Evolutionary conservation across 1,140 invertebrate genomes (phyloP), one percentile per base, ranked within the genome.

Genomic region (Brachionus paranguensis): DNA sequence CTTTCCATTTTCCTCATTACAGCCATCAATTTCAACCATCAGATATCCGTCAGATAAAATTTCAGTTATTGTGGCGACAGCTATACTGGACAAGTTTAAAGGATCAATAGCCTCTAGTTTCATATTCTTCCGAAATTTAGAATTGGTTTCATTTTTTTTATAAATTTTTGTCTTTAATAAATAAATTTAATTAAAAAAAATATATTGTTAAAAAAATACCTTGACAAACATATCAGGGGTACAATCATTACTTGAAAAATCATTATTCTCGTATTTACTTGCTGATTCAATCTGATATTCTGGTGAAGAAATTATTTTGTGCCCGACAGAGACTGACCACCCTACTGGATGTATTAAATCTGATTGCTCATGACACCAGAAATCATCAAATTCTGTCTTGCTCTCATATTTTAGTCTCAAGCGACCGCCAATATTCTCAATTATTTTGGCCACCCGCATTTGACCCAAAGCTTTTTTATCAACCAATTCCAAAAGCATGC

Each of bases 31-130:
- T 78, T 94, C 92, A 85, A 98, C 95, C 96, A 99, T 97, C 87
- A 98, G 93, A 87, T 96, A 98, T 78, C 95, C 94, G 87, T 95
- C 93, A 84, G 94, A 93, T 8, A 98, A 89, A 47, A 97, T 95
- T 88, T 95, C 94, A 92, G 95, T 96, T 7, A 99, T 93, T 0
- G 96, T 97, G 0, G 96, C 96, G 0, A 95, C 95, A 90, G 96
- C 98, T 78, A 98, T 96, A 0, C 95, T 93, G 1, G 95, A 95
- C 10, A 97, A 90, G 89, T 98, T 97, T 0, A 98, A 90, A 0
- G 96, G 96, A 91, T 99, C 96, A 68, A 98, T 95, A 0, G 96
- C 96, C 91, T 98, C 96, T 29, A 99, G 89, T 88, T 98, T 98
- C 95, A 97, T 97, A 53, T 95, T 96, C 86, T 94, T 93, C 29